A percentile compares a stretch with the other conserved stretches of the same genome.
Evolutionary conservation across 2,113 vertebrate genomes (phyloP).

Genomic region (Microcebus griseorufus): DNA sequence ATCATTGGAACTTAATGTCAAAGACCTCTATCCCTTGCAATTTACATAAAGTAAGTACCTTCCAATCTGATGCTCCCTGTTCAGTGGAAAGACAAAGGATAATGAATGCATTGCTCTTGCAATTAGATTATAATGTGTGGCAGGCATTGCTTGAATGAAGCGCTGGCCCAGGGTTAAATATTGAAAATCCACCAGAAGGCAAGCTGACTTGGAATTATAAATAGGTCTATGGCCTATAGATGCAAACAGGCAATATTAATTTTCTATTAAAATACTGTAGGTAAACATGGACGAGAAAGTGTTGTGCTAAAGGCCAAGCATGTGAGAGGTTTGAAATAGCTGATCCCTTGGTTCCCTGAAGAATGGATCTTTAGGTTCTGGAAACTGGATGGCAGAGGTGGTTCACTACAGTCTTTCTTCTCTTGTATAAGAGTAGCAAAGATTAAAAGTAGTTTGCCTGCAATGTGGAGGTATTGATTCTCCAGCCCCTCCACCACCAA

Average conservation of each 20-base stretch:
- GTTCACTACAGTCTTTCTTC: neutral
- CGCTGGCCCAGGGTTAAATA: slow-evolving; percentile 57
- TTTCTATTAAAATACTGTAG: slow-evolving; percentile 63
- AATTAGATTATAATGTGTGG: slow-evolving; percentile 20
- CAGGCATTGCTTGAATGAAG: slow-evolving; percentile 19
- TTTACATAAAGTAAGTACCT: neutral
- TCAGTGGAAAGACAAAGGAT: neutral
- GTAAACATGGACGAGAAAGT: neutral
- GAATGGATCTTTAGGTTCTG: neutral
- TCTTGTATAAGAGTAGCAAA: neutral
- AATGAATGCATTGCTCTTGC: slow-evolving; percentile 48
- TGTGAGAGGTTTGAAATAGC: neutral
- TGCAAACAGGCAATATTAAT: slow-evolving; percentile 56
- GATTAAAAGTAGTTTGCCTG: neutral
- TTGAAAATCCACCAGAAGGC: slow-evolving; percentile 44
- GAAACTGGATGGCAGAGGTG: neutral
- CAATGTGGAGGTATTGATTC: neutral
- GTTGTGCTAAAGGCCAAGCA: neutral
- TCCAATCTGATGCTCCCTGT: neutral
- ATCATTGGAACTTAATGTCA: neutral
- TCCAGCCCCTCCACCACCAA: neutral
- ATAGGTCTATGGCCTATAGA: slow-evolving; percentile 48
- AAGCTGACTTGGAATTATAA: slow-evolving; percentile 42
- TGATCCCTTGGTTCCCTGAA: neutral
- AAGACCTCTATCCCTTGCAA: neutral